Base-by-base conservation (phyloP, 2,888 invertebrate genomes). In the Glomeris marginata region DNA sequence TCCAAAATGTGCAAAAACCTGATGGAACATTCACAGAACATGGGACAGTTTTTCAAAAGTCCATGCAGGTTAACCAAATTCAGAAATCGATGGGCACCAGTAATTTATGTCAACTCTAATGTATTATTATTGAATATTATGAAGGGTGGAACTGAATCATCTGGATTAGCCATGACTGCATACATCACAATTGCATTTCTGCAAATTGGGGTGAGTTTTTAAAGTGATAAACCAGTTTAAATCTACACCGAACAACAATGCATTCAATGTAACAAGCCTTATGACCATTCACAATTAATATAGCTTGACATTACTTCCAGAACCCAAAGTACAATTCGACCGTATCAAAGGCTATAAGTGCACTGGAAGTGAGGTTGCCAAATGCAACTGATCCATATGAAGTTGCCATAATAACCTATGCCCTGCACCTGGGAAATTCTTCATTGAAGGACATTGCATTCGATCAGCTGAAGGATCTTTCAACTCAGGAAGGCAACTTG, bases 11-110 rank as follows among this genome's bases (percentile, higher is more conserved):
- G 47, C 83, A 84, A 62, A 69, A 80, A 66, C 80, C 81, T 61
- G 82, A 81, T 58, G 84, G 84, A 1, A 84, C 84, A 64, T 85
- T 84, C 66, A 72, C 76, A 2, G 73, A 69, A 34, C 61, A 80
- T 46, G 79, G 79, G 1, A 76, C 77, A 54, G 77, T 81, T 28
- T 80, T 81, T 55, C 80, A 80, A 59, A 72, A 73, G 55, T 74
- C 75, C 54, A 70, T 78, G 51, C 69, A 67, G 65, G 69, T 68
- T 56, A 46, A 38, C 18, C 16, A n/a, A 33, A 15, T n/a, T 21
- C 36, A 13, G 8, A 41, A 15, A n/a, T 41, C 16, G 10, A 10
- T 22, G 8, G n/a, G n/a, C n/a, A 35, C n/a, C 21, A 5, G n/a
- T 4, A n/a, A 20, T 8, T 5, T 10, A 15, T n/a, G 34, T 11